phyloP scores from a whole-genome alignment of 2,888 invertebrate species.

The Protophormia terraenovae region DNA sequence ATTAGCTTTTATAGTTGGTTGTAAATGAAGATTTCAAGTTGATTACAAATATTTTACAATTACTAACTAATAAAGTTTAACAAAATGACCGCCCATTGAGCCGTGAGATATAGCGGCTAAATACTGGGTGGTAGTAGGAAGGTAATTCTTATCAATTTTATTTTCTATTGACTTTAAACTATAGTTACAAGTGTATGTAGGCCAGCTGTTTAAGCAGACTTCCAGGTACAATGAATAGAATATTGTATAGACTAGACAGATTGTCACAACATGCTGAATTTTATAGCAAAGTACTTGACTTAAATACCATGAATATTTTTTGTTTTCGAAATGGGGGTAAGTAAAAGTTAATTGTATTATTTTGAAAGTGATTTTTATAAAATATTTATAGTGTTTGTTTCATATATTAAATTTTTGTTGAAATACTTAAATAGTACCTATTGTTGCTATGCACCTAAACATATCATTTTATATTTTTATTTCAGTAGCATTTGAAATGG shows the following conservation, averaged over 20 bases:
- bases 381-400: not conserved
- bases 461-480: not conserved
- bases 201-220: slow-evolving; percentile 38
- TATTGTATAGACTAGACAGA: not conserved
- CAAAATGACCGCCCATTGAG: slow-evolving; percentile 64
- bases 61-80: not conserved
- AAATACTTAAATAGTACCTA: not conserved
- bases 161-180: slow-evolving; percentile 67
- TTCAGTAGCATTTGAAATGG: not conserved
- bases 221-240: slow-evolving; percentile 15
- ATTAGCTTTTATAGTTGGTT: slow-evolving; percentile 50
- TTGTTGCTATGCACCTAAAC: not conserved
- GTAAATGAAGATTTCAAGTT: slow-evolving; percentile 16
- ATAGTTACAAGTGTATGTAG: slow-evolving; percentile 42
- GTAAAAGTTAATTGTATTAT: slow-evolving; percentile 2
- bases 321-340: slow-evolving; percentile 38
- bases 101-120: not conserved
- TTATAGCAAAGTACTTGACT: slow-evolving; percentile 52
- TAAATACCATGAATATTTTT: slow-evolving; percentile 45
- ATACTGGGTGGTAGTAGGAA: not conserved
- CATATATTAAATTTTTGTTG: not conserved
- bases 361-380: not conserved
- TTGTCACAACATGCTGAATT: not conserved
- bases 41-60: slow-evolving; percentile 25
- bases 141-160: slow-evolving; percentile 34